These are phyloP conservation scores for Matsumurasca onukii DNA, from an alignment of 1,140 invertebrate species.

Conservation along the genomic window DNA sequence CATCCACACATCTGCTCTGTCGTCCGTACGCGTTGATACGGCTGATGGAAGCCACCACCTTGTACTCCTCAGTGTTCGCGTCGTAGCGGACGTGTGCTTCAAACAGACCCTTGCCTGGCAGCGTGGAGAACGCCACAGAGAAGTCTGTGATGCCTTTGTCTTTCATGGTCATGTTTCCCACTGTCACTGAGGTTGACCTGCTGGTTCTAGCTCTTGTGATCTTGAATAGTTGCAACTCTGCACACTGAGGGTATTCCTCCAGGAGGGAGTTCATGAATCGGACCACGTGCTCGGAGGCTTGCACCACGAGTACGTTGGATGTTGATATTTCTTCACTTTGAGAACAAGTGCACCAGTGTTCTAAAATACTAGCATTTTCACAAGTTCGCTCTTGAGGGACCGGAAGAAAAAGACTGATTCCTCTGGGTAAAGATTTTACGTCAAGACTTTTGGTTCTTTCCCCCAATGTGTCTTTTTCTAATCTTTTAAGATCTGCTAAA, in stretches of 20 bases:
- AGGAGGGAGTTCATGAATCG: conserved; percentile 40
- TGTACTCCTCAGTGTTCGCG: conserved; percentile 42
- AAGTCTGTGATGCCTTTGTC: conserved; percentile 26
- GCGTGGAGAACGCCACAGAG: conserved; percentile 38
- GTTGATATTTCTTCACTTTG: conserved; percentile 44
- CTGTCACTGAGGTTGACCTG: conserved; percentile 25
- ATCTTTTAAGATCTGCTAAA: conserved; percentile 53
- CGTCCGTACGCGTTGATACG: conserved; percentile 77
- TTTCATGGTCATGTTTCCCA: conserved; percentile 33
- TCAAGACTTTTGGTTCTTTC: too few relatives aligned
- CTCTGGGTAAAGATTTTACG: conserved; percentile 47
- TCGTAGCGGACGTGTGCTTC: conserved; percentile 65
- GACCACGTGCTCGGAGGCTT: conserved; percentile 48
- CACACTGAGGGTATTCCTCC: conserved; percentile 55
- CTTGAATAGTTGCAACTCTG: conserved; percentile 32
- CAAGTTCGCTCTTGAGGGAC: conserved; percentile 67
- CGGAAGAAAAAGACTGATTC: conserved; percentile 74
- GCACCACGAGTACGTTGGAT: conserved; percentile 39
- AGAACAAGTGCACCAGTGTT: conserved; percentile 60
- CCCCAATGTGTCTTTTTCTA: conserved; percentile 44
- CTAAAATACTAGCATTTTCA: conserved; percentile 62
- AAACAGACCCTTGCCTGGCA: conserved; percentile 72
- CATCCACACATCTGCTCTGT: conserved; percentile 73
- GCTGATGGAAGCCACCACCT: conserved; percentile 65
- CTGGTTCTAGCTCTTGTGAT: conserved; percentile 35